Percentiles rank a stretch among this genome's conserved stretches.
Conservation (phyloP, 2,888 invertebrate genomes). For the Eucera pruinosa region DNA sequence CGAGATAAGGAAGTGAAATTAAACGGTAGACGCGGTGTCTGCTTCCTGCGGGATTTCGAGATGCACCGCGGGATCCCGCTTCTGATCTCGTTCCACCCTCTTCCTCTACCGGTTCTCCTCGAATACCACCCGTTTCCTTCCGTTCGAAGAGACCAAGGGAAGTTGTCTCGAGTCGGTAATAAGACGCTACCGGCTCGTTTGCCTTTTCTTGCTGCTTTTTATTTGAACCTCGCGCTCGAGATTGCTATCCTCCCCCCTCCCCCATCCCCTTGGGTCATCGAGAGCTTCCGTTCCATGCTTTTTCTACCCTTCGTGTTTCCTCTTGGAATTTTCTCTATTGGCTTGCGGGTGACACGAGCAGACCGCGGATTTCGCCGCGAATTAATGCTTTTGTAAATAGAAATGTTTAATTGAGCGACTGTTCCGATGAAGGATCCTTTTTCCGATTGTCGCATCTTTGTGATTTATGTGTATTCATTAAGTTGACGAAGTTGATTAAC, state of each 20-base stretch:
- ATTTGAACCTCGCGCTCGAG: conserved; percentile 37
- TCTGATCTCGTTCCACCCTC: conserved; percentile 15
- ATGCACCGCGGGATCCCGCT: conserved; percentile 39
- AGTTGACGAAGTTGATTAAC: too few species aligned
- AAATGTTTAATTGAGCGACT: too few species aligned
- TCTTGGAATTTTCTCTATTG: too few species aligned
- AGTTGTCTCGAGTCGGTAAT: conserved; percentile 62
- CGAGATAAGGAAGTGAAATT: conserved; percentile 64
- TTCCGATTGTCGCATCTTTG: too few species aligned
- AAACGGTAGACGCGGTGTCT: conserved; percentile 62
- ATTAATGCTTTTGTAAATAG: too few species aligned
- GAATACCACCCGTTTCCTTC: background rate
- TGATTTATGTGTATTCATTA: too few species aligned
- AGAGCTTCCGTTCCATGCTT: background rate
- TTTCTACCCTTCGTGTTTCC: too few species aligned
- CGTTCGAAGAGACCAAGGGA: background rate
- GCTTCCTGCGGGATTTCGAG: conserved; percentile 62
- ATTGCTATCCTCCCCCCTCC: conserved; percentile 12
- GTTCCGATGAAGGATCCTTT: too few species aligned
- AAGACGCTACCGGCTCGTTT: conserved; percentile 50
- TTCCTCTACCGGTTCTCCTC: conserved; percentile 18
- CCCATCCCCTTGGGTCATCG: conserved; percentile 9
- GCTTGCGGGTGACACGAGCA: too few species aligned
- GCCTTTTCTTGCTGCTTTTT: conserved; percentile 44
- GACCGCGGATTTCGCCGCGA: too few species aligned